Conservation (phyloP, 2,113 vertebrate genomes). For the Rhagologus leucostigma region DNA sequence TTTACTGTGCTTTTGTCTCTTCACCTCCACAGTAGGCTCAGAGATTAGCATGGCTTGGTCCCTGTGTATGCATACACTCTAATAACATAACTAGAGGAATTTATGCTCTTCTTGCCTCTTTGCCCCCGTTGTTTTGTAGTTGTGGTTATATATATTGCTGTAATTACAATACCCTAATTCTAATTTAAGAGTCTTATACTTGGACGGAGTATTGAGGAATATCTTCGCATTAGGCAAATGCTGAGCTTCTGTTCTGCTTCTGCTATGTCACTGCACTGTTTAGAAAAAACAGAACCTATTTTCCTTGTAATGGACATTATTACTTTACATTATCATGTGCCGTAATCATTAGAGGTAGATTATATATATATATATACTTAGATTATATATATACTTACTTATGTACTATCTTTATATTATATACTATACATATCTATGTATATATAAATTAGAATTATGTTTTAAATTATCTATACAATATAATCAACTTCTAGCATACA, state of each 20-base stretch:
- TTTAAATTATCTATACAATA: background rate
- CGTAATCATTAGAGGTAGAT: background rate
- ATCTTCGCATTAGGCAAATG: background rate
- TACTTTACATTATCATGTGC: background rate
- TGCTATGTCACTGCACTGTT: background rate
- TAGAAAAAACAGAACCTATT: background rate
- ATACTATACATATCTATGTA: background rate
- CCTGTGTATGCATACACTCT: rapidly evolving
- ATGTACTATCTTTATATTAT: background rate
- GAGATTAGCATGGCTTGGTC: background rate
- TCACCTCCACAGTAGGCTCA: background rate
- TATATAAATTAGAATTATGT: background rate
- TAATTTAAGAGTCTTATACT: background rate
- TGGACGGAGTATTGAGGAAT: background rate
- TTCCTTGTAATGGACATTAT: background rate
- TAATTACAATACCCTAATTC: background rate
- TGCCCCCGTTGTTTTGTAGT: background rate
- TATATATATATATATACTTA: background rate
- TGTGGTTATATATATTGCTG: background rate
- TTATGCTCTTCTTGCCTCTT: background rate
- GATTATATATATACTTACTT: no score
- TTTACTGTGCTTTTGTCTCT: background rate
- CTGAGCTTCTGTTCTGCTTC: background rate
- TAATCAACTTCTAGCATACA: background rate
- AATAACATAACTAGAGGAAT: background rate